phyloP scores from a whole-genome alignment of 2,888 invertebrate genomes.

The Caradrina clavipalpis region DNA sequence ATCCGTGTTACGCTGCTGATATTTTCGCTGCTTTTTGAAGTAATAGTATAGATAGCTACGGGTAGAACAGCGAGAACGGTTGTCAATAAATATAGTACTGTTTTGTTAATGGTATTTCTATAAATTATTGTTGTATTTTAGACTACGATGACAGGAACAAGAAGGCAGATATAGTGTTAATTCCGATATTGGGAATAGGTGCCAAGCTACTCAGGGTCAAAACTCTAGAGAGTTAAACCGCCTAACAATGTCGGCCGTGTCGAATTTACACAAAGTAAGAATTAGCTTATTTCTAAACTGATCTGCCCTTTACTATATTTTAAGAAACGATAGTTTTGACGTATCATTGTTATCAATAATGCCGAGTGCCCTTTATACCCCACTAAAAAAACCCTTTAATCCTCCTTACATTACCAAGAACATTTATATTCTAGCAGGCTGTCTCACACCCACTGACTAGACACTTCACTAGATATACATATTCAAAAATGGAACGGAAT shows the following conservation, averaged over 20 bases:
- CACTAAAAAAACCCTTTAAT: conserved; percentile 21
- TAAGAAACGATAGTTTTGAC: conserved; percentile 16
- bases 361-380: not conserved
- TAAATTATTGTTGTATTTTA: not conserved
- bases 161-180: not conserved
- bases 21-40: conserved; percentile 74
- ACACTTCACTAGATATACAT: not conserved
- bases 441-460: not conserved
- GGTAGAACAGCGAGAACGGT: conserved; percentile 4
- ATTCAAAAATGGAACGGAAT: not conserved
- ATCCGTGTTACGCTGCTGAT: conserved; percentile 73
- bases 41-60: conserved; percentile 11
- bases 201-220: no score
- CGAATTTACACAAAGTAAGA: not conserved
- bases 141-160: not conserved
- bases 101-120: not conserved
- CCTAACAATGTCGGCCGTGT: not conserved
- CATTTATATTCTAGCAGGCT: conserved; percentile 8
- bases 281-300: conserved; percentile 10
- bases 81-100: conserved; percentile 6
- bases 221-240: no score
- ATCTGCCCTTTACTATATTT: not conserved
- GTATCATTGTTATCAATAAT: conserved; percentile 51
- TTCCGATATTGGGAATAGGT: no score
- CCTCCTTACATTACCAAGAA: conserved; percentile 7